These are phyloP conservation scores for Heliconius hermathena DNA, from an alignment of 1,140 invertebrate genomes.

Conservation along the genomic window DNA sequence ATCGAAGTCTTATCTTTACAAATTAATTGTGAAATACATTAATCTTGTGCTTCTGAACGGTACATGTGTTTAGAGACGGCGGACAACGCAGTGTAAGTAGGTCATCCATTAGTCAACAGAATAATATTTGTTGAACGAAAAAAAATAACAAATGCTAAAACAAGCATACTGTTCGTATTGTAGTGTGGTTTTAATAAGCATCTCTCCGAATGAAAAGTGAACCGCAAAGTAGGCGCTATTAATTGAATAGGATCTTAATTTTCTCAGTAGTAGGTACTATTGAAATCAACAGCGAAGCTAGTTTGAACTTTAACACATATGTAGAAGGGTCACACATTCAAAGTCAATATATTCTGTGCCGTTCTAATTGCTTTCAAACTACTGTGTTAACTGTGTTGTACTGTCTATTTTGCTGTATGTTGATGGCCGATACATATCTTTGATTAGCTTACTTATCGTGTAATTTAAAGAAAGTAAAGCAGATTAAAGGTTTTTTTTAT, in stretches of 20 bases:
- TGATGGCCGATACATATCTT: no score
- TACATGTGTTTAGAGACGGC: not conserved
- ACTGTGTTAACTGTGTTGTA: no score
- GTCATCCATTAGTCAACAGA: constrained; percentile 1
- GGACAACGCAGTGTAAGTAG: not conserved
- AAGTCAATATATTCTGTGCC: constrained; percentile 5
- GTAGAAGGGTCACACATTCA: not conserved
- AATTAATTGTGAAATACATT: not conserved
- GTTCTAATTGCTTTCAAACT: constrained; percentile 19
- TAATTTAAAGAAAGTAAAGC: no score
- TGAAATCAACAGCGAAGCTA: not conserved
- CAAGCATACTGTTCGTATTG: not conserved
- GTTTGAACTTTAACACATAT: not conserved
- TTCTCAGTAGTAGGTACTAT: constrained; percentile 11
- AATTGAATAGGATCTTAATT: constrained; percentile 12
- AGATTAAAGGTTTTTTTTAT: no score
- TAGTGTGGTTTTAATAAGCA: constrained; percentile 12
- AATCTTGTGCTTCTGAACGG: not conserved
- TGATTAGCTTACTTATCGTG: no score
- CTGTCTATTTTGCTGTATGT: no score
- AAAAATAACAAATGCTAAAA: not conserved
- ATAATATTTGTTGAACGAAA: not conserved
- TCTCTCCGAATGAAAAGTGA: constrained; percentile 20
- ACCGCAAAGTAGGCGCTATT: constrained; percentile 16
- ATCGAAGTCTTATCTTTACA: not conserved